phyloP scores from a whole-genome alignment of 2,113 vertebrate genomes.

The Corythoichthys intestinalis region DNA sequence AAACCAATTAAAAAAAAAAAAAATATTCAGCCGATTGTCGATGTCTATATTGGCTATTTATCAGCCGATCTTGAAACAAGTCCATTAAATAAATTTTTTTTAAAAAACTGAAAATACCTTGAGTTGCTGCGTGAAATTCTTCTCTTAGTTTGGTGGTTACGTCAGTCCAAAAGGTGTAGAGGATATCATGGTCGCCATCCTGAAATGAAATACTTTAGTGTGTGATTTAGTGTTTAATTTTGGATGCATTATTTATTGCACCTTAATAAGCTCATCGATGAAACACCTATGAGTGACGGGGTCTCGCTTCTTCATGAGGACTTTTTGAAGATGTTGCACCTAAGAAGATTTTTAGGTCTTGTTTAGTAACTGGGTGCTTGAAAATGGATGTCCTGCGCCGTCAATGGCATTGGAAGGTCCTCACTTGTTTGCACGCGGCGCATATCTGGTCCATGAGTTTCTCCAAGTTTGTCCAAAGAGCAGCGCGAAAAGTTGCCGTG shows the following conservation, averaged over 20 bases:
- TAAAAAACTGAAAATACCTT: slow-evolving; percentile 85
- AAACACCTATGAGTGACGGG: slow-evolving; percentile 95
- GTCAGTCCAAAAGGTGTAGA: slow-evolving; percentile 89
- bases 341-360: slow-evolving; percentile 33
- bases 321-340: slow-evolving; percentile 97
- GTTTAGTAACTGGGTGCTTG: too few relatives aligned
- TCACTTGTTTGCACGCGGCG: slow-evolving; percentile 78
- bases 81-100: not conserved
- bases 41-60: too few relatives aligned
- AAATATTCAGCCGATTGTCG: too few relatives aligned
- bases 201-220: slow-evolving; percentile 36
- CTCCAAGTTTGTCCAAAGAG: slow-evolving; percentile 97
- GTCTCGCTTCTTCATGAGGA: slow-evolving; percentile 92
- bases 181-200: slow-evolving; percentile 91
- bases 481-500: slow-evolving; percentile 89
- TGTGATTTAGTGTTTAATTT: not conserved
- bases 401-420: too few relatives aligned
- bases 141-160: slow-evolving; percentile 84
- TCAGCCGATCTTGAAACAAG: too few relatives aligned
- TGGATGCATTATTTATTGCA: slow-evolving; percentile 42
- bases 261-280: slow-evolving; percentile 95
- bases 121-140: slow-evolving; percentile 85
- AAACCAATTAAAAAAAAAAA: too few relatives aligned
- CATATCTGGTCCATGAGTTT: slow-evolving; percentile 97
- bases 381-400: too few relatives aligned